Evolutionary conservation across 2,888 invertebrate species (phyloP).

Genomic region (Oxycera nigricornis): DNA sequence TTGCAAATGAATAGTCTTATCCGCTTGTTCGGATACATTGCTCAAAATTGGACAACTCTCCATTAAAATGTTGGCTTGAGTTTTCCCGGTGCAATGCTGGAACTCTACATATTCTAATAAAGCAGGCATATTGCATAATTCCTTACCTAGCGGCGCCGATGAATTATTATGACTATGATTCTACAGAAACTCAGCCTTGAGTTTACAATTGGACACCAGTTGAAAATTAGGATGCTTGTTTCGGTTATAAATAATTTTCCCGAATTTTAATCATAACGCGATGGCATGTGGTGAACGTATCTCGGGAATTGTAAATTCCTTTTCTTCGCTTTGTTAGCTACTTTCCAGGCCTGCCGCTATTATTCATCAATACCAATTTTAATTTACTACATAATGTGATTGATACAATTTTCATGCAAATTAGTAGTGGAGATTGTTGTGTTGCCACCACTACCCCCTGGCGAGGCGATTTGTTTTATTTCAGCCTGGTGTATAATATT

Average conservation of each 20-base stretch:
- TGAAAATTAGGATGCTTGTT: too few relatives aligned
- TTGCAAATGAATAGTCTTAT: not conserved
- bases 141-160: too few relatives aligned
- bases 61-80: not conserved
- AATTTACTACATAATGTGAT: conserved; percentile 2
- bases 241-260: not conserved
- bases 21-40: not conserved
- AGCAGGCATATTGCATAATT: too few relatives aligned
- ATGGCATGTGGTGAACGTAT: not conserved
- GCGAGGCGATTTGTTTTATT: conserved; percentile 4
- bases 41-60: not conserved
- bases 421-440: not conserved
- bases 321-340: not conserved
- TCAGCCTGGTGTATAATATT: not conserved
- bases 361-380: not conserved
- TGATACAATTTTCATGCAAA: conserved; percentile 4
- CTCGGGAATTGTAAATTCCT: not conserved
- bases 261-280: not conserved
- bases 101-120: too few relatives aligned
- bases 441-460: not conserved
- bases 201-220: too few relatives aligned
- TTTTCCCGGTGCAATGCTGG: too few relatives aligned
- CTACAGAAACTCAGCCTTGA: too few relatives aligned
- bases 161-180: too few relatives aligned
- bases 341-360: not conserved